Percentiles rank a stretch among this genome's conserved stretches.
Evolutionary conservation across 2,113 vertebrate species (phyloP).

Genomic region (Labeo rohita): DNA sequence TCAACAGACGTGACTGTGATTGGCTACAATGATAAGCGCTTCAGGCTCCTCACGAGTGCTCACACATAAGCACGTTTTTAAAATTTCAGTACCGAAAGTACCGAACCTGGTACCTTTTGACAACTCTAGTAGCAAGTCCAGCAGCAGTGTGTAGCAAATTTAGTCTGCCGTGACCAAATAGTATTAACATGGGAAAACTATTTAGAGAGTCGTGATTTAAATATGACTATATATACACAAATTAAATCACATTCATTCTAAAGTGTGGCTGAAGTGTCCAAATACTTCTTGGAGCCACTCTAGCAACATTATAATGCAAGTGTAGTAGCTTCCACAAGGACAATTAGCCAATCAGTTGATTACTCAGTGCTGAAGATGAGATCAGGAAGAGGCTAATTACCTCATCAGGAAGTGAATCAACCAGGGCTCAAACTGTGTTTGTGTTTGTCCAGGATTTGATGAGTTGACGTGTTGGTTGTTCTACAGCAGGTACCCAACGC

Average conservation of each 20-base stretch:
- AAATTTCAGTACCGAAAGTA: too few relatives aligned
- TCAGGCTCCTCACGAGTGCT: too few relatives aligned
- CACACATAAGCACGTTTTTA: too few relatives aligned
- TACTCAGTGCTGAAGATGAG: conserved; percentile 74
- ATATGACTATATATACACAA: too few relatives aligned
- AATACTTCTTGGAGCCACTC: background rate
- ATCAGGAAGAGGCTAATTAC: conserved; percentile 35
- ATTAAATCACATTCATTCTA: background rate
- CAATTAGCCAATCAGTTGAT: conserved; percentile 69
- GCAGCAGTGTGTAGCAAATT: too few relatives aligned
- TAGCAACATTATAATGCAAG: background rate
- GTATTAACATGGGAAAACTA: too few relatives aligned
- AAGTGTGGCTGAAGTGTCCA: background rate
- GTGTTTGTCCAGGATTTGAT: background rate
- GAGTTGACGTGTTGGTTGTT: background rate
- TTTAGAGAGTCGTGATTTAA: too few relatives aligned
- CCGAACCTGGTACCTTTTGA: too few relatives aligned
- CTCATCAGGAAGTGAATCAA: conserved; percentile 31
- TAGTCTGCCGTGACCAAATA: too few relatives aligned
- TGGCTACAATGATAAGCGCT: too few relatives aligned
- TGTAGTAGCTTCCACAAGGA: background rate
- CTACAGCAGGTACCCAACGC: conserved; percentile 94
- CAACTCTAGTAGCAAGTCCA: too few relatives aligned
- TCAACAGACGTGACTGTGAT: too few relatives aligned
- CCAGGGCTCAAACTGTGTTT: conserved; percentile 9